phyloP scores from a whole-genome alignment of 2,888 invertebrate species.

The Cheilosia scutellata region DNA sequence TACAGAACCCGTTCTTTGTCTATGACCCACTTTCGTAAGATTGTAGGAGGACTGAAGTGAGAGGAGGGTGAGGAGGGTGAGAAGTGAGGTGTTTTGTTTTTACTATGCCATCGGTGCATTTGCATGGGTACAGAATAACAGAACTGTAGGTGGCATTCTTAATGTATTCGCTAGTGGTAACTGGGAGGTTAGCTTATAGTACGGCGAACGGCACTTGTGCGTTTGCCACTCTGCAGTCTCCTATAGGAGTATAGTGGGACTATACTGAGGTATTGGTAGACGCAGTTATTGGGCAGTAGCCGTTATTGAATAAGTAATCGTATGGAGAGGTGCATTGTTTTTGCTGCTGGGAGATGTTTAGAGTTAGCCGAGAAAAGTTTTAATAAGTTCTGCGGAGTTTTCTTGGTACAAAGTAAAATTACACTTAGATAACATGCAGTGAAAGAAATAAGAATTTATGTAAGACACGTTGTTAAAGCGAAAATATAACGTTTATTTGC shows the following conservation, averaged over 20 bases:
- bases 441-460: too few relatives aligned
- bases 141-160: slow-evolving; percentile 34
- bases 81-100: slow-evolving; percentile 34
- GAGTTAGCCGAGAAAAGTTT: too few relatives aligned
- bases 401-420: too few relatives aligned
- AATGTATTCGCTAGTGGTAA: slow-evolving; percentile 51
- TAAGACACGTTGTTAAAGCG: too few relatives aligned
- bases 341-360: too few relatives aligned
- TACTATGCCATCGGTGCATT: slow-evolving; percentile 39
- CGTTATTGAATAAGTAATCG: background rate
- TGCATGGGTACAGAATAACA: slow-evolving; percentile 23
- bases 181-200: slow-evolving; percentile 33
- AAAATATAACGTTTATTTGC: too few relatives aligned
- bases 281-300: slow-evolving; percentile 22
- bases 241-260: background rate
- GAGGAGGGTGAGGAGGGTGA: too few relatives aligned
- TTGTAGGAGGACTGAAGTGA: slow-evolving; percentile 7
- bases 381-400: too few relatives aligned
- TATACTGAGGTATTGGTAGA: slow-evolving; percentile 13
- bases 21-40: slow-evolving; percentile 61
- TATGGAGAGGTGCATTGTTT: too few relatives aligned
- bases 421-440: too few relatives aligned
- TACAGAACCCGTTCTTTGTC: slow-evolving; percentile 71
- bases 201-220: slow-evolving; percentile 6
- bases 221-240: slow-evolving; percentile 13